Percentiles rank a stretch among this genome's conserved stretches.
These are phyloP conservation scores for Marcusenius ussheri DNA, from an alignment of 2,113 vertebrate species.

Conservation along the genomic window DNA sequence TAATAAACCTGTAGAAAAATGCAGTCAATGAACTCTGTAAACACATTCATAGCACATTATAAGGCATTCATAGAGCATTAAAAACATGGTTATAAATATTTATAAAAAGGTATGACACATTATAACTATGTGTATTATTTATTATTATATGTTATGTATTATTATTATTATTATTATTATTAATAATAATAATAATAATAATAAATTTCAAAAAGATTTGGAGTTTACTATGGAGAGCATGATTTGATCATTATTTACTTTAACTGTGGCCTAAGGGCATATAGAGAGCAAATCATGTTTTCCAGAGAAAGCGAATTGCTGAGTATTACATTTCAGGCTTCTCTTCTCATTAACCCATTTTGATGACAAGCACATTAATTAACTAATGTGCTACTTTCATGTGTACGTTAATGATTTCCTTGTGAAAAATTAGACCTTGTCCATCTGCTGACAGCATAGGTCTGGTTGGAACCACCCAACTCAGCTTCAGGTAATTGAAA, in stretches of 20 bases:
- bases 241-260: background rate
- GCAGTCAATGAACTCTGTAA: background rate
- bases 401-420: slow-evolving; percentile 14
- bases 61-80: background rate
- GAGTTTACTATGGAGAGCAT: background rate
- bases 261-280: background rate
- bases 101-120: background rate
- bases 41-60: background rate
- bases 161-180: too few species aligned
- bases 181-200: background rate
- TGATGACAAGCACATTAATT: slow-evolving; percentile 24
- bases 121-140: background rate
- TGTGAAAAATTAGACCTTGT: slow-evolving; percentile 16
- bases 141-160: background rate
- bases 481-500: background rate
- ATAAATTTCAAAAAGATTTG: background rate
- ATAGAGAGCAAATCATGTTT: background rate
- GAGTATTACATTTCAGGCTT: slow-evolving; percentile 8
- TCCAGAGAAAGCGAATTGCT: slow-evolving; percentile 14
- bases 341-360: slow-evolving; percentile 14
- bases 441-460: slow-evolving; percentile 5
- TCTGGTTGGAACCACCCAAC: slow-evolving; percentile 1
- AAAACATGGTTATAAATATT: background rate
- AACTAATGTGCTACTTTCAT: slow-evolving; percentile 21
- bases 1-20: background rate